phyloP scores from a whole-genome alignment of 2,888 invertebrate species.

The Blomia tropicalis region DNA sequence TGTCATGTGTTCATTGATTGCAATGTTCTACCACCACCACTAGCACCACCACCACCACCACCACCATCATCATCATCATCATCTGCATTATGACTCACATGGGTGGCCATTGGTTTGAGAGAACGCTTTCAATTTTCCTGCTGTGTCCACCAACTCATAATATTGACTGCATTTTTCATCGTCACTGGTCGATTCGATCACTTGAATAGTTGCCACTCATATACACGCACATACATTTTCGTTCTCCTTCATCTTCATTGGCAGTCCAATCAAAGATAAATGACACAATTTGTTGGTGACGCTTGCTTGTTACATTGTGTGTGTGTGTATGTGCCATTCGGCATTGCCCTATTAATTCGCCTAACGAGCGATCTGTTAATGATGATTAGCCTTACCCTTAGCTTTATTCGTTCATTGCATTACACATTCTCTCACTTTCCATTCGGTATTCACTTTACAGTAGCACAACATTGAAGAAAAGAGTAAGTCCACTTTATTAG shows the following conservation, averaged over 20 bases:
- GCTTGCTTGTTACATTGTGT: conserved; percentile 19
- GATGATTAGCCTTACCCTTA: conserved; percentile 7
- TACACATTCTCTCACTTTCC: no score
- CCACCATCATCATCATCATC: background rate
- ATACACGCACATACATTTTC: no score
- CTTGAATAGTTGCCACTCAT: no score
- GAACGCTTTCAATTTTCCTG: background rate
- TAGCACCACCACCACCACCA: no score
- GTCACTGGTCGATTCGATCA: conserved; percentile 2
- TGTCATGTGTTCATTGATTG: conserved; percentile 9
- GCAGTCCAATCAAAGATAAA: conserved; percentile 19
- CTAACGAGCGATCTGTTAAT: conserved; percentile 15
- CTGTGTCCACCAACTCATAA: no score
- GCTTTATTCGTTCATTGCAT: background rate
- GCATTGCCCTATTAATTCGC: conserved; percentile 1
- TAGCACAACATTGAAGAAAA: no score
- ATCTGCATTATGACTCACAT: background rate
- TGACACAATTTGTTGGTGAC: conserved; percentile 23
- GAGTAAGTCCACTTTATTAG: background rate
- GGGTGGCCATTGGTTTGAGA: background rate
- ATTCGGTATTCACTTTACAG: no score
- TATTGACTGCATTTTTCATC: conserved; percentile 7
- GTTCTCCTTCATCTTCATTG: no score
- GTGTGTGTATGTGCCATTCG: conserved; percentile 5
- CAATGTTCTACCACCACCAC: background rate